Evolutionary conservation across 2,888 invertebrate species (phyloP).

Genomic region (Ochlodes sylvanus): DNA sequence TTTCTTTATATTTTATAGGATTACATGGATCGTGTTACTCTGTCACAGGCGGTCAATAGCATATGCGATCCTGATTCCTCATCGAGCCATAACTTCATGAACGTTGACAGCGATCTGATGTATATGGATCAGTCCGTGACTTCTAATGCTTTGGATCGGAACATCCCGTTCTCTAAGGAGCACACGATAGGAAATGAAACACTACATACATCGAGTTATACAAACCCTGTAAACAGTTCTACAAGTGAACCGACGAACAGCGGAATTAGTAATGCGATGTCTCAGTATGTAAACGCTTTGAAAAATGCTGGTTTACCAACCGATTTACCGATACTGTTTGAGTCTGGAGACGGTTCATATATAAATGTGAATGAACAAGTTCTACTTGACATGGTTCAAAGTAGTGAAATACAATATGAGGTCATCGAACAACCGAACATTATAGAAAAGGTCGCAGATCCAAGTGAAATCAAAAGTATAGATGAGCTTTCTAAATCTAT

Average conservation of each 20-base stretch:
- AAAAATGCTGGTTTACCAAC: slow-evolving; percentile 79
- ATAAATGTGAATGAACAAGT: slow-evolving; percentile 87
- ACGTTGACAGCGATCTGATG: slow-evolving; percentile 74
- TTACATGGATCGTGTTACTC: slow-evolving; percentile 75
- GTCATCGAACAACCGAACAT: slow-evolving; percentile 81
- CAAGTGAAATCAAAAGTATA: slow-evolving; percentile 80
- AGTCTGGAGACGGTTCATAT: slow-evolving; percentile 87
- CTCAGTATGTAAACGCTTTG: slow-evolving; percentile 79
- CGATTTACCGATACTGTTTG: slow-evolving; percentile 85
- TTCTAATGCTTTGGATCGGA: slow-evolving; percentile 66
- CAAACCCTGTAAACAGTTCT: slow-evolving; percentile 57
- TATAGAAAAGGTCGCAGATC: slow-evolving; percentile 79
- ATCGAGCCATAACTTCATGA: slow-evolving; percentile 62
- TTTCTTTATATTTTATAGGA: slow-evolving; percentile 61
- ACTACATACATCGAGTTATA: slow-evolving; percentile 64
- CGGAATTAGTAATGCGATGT: slow-evolving; percentile 73
- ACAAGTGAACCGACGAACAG: slow-evolving; percentile 54
- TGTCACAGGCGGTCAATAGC: slow-evolving; percentile 78
- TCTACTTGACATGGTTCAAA: slow-evolving; percentile 82
- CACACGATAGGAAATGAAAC: slow-evolving; percentile 61
- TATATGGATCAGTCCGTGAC: slow-evolving; percentile 72
- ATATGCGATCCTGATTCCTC: slow-evolving; percentile 73
- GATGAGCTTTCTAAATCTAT: slow-evolving; percentile 80
- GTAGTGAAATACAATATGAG: slow-evolving; percentile 81
- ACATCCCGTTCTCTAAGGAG: slow-evolving; percentile 65